Evolutionary conservation across 1,140 invertebrate species (phyloP).

Genomic region (Adoxophyes honmai): DNA sequence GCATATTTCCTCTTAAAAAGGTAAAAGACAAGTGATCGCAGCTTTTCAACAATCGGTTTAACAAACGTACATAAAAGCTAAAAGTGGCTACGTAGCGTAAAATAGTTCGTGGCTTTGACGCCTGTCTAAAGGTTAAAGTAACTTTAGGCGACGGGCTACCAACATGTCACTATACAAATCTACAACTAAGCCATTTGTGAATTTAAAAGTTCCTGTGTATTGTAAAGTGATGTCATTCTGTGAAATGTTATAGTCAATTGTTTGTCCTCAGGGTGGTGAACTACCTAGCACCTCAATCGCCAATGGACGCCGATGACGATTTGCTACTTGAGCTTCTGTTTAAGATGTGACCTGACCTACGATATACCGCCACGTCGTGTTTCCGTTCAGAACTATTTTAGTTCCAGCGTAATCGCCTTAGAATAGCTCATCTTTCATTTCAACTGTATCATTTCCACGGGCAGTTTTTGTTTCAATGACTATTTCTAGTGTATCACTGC

Average conservation of each 20-base stretch:
- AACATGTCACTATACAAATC: too few relatives aligned
- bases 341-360: conserved; percentile 52
- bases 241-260: neutral
- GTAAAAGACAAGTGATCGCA: too few relatives aligned
- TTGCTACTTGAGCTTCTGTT: conserved; percentile 69
- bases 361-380: conserved; percentile 18
- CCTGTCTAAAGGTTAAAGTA: too few relatives aligned
- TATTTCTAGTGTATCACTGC: neutral
- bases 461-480: neutral
- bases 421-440: neutral
- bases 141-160: too few relatives aligned
- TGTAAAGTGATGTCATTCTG: too few relatives aligned
- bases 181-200: too few relatives aligned
- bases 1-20: too few relatives aligned
- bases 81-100: too few relatives aligned
- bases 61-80: too few relatives aligned
- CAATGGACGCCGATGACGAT: conserved; percentile 70
- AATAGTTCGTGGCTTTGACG: too few relatives aligned
- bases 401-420: conserved; percentile 1
- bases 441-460: neutral
- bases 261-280: conserved; percentile 57
- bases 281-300: conserved; percentile 65
- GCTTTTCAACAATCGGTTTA: too few relatives aligned
- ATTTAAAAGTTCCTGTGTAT: too few relatives aligned
- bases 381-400: neutral